phyloP scores from a whole-genome alignment of 2,797 vertebrate species.

The Oreortyx pictus region DNA sequence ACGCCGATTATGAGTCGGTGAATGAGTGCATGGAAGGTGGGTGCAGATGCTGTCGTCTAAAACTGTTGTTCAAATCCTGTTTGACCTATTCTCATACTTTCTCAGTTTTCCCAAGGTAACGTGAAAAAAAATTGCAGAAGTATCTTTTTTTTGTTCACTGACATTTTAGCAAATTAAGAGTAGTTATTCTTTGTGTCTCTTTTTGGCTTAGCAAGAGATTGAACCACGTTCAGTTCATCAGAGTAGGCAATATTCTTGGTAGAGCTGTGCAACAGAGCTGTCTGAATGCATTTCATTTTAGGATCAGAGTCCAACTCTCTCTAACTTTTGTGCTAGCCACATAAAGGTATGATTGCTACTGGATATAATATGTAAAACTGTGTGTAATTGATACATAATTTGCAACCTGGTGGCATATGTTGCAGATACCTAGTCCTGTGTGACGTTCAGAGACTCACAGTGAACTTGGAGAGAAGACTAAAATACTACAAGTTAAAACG shows the following conservation, averaged over 20 bases:
- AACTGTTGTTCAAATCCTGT: neutral
- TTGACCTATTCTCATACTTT: neutral
- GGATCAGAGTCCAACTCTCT: neutral
- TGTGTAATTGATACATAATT: neutral
- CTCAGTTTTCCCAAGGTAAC: neutral
- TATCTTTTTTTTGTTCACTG: neutral
- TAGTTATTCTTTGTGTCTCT: neutral
- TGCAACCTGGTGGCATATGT: rapidly evolving
- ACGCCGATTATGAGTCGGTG: slow-evolving; percentile 97
- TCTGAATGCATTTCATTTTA: neutral
- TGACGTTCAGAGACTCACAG: neutral
- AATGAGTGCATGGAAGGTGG: slow-evolving; percentile 99
- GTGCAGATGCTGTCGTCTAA: slow-evolving; percentile 12
- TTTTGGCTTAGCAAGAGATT: neutral
- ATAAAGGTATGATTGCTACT: neutral
- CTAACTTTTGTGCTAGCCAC: neutral
- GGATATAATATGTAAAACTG: neutral
- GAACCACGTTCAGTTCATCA: neutral
- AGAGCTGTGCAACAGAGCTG: neutral
- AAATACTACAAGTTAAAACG: neutral
- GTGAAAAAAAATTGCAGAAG: neutral
- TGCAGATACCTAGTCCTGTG: neutral
- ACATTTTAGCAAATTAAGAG: neutral
- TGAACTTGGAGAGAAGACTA: neutral
- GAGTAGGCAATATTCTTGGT: neutral